These are phyloP conservation scores for Psilanteris sp. DNA, from an alignment of 1,140 invertebrate genomes.

Conservation along the genomic window DNA sequence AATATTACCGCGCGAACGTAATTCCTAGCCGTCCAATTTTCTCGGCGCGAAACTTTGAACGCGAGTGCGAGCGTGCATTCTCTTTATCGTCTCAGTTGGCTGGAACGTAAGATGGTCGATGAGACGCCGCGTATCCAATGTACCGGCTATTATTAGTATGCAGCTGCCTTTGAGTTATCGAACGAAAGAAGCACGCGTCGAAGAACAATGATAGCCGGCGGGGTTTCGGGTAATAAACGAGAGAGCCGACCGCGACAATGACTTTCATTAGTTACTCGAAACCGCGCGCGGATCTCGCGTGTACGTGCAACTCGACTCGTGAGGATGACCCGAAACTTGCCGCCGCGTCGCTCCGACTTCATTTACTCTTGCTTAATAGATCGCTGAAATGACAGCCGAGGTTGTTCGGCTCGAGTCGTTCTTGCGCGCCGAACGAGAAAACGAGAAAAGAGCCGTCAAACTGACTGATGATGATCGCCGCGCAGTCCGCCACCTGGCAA, in stretches of 20 bases:
- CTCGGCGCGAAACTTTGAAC: too few relatives aligned
- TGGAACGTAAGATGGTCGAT: slow-evolving; percentile 48
- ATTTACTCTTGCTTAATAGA: slow-evolving; percentile 9
- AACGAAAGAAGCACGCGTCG: slow-evolving; percentile 72
- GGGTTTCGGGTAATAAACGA: slow-evolving; percentile 67
- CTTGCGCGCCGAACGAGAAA: background rate
- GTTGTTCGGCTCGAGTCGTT: background rate
- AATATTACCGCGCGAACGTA: too few relatives aligned
- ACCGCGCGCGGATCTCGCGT: slow-evolving; percentile 15
- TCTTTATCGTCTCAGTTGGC: slow-evolving; percentile 44
- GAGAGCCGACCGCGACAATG: slow-evolving; percentile 66
- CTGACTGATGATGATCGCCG: too few relatives aligned
- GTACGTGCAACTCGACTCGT: slow-evolving; percentile 14
- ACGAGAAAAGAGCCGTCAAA: too few relatives aligned
- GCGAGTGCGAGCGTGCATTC: slow-evolving; percentile 11
- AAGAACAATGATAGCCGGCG: slow-evolving; percentile 72
- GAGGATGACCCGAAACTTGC: slow-evolving; percentile 30
- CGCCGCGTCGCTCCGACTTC: slow-evolving; percentile 12
- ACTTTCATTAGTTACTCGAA: slow-evolving; percentile 55
- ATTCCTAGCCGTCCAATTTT: too few relatives aligned
- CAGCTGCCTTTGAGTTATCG: slow-evolving; percentile 78
- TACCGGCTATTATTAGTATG: slow-evolving; percentile 79
- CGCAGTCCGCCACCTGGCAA: too few relatives aligned
- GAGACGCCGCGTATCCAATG: slow-evolving; percentile 65
- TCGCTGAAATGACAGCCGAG: slow-evolving; percentile 23